Percentiles rank a stretch among this genome's conserved stretches.
These are phyloP conservation scores for Cavia aperea DNA, from an alignment of 2,113 vertebrate genomes.

Conservation along the genomic window DNA sequence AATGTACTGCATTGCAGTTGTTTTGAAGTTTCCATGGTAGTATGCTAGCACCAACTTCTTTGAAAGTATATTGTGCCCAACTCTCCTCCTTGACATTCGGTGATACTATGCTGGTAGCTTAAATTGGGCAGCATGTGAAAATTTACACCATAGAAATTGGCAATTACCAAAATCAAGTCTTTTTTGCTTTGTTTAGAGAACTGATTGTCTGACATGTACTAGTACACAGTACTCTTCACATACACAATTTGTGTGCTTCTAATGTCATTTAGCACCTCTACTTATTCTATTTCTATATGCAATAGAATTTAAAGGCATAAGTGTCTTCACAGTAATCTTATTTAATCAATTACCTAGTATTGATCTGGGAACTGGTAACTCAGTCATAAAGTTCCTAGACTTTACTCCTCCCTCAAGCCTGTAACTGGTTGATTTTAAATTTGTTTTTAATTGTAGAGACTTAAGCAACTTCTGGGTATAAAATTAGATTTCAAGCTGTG, in stretches of 20 bases:
- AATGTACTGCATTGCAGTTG: not conserved
- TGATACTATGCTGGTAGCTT: not conserved
- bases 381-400: not conserved
- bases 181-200: constrained; percentile 1
- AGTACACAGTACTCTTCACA: not conserved
- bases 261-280: not conserved
- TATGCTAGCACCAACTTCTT: not conserved
- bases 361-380: not conserved
- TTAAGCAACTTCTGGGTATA: not conserved
- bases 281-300: not conserved
- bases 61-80: not conserved
- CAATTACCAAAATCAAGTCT: not conserved
- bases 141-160: constrained; percentile 6
- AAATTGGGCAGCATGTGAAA: not conserved
- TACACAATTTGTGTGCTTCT: not conserved
- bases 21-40: not conserved
- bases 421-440: not conserved
- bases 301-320: not conserved
- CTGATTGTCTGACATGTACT: not conserved
- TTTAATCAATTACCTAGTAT: not conserved
- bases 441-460: constrained; percentile 18
- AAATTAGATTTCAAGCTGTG: not conserved
- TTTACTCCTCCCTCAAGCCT: not conserved
- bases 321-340: not conserved
- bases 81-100: not conserved